Evolutionary conservation across 2,113 vertebrate species (phyloP).

Genomic region (Lathamus discolor): DNA sequence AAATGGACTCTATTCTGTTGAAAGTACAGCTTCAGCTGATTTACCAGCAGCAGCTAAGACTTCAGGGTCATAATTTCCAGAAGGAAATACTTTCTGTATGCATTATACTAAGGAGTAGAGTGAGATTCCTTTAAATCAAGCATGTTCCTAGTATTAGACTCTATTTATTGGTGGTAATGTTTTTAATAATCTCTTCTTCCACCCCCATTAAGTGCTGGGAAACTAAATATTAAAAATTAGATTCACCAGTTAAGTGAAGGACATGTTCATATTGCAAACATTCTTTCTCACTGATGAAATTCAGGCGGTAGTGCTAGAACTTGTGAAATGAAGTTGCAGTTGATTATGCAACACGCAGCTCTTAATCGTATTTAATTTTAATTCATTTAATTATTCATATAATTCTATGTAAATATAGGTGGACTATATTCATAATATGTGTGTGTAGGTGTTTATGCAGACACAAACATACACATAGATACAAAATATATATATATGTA

Average conservation of each 20-base stretch:
- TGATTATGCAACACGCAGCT: neutral
- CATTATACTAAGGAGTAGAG: neutral
- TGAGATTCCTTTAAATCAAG: neutral
- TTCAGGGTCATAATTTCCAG: neutral
- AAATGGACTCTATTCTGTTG: neutral
- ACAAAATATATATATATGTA: neutral
- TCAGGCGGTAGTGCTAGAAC: neutral
- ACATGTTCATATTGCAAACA: neutral
- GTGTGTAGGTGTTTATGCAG: neutral
- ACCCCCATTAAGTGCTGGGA: neutral
- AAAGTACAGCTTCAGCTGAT: neutral
- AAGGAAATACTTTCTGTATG: neutral
- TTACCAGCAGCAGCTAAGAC: neutral
- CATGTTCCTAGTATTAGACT: neutral
- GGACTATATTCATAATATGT: neutral
- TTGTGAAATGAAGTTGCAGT: neutral
- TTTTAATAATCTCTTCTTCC: neutral
- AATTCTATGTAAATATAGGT: neutral
- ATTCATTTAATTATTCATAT: neutral
- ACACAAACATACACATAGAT: accelerated
- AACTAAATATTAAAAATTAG: neutral
- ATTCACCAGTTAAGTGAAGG: neutral
- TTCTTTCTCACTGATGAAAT: neutral
- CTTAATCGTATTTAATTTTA: neutral
- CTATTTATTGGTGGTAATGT: neutral